These are phyloP conservation scores for Scleropages formosus DNA, from an alignment of 2,797 vertebrate species.

Conservation along the genomic window DNA sequence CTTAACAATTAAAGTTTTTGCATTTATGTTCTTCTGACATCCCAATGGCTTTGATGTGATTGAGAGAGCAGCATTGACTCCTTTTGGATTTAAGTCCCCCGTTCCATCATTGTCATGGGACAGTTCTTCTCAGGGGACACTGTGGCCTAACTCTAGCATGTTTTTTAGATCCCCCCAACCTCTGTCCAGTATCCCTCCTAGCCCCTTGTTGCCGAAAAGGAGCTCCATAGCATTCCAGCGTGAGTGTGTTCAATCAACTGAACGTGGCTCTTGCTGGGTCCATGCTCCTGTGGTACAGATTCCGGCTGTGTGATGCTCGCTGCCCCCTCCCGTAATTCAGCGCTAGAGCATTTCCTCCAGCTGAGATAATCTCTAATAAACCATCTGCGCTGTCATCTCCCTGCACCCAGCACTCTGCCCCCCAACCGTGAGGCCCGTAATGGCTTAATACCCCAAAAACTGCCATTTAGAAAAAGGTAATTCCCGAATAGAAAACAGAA, in stretches of 20 bases:
- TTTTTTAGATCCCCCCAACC: background rate
- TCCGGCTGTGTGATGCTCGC: constrained; percentile 38
- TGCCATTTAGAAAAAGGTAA: constrained; percentile 19
- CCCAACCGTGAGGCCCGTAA: constrained; percentile 15
- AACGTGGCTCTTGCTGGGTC: constrained; percentile 49
- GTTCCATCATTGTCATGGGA: too few species aligned
- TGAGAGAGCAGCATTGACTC: too few species aligned
- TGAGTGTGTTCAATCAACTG: constrained; percentile 34
- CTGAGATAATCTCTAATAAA: constrained; percentile 78
- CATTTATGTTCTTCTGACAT: too few species aligned
- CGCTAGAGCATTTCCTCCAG: constrained; percentile 65
- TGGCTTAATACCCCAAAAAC: constrained; percentile 31
- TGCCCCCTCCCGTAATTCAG: constrained; percentile 51
- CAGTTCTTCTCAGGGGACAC: too few species aligned
- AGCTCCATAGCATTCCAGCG: constrained; percentile 28
- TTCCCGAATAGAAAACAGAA: background rate
- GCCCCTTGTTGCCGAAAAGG: background rate
- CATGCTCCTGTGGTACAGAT: constrained; percentile 63
- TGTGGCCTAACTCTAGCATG: too few species aligned
- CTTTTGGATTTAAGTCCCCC: background rate
- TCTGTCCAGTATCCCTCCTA: background rate
- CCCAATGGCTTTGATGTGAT: too few species aligned
- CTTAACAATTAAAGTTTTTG: too few species aligned
- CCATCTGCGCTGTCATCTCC: constrained; percentile 70
- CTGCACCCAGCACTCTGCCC: constrained; percentile 18